Evolutionary conservation across 2,113 vertebrate genomes (phyloP).

Genomic region (Cyanoramphus novaezelandiae): DNA sequence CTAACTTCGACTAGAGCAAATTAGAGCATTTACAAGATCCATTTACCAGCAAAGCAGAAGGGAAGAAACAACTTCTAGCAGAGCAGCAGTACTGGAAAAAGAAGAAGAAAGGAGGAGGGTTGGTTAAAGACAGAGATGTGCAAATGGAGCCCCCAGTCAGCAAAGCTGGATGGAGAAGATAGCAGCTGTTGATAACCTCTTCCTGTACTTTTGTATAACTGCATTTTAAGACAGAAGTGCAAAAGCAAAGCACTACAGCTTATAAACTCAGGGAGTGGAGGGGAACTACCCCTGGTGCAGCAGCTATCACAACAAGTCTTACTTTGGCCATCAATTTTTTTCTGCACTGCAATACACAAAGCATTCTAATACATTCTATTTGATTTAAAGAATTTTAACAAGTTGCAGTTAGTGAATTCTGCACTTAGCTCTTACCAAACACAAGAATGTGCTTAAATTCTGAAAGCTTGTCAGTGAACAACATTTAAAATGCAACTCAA

Average conservation of each 20-base stretch:
- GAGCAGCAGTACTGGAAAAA: neutral
- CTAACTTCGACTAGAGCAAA: slow-evolving; percentile 38
- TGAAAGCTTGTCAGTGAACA: neutral
- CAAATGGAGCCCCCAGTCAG: neutral
- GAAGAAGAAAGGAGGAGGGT: neutral
- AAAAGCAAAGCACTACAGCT: neutral
- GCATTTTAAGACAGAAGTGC: neutral
- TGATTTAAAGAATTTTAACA: neutral
- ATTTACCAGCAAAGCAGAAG: neutral
- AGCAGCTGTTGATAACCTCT: neutral
- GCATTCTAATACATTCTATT: neutral
- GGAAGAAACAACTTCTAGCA: neutral
- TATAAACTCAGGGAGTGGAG: neutral
- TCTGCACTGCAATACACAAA: neutral
- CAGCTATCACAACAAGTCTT: neutral
- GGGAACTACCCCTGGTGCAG: neutral
- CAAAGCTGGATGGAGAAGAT: neutral
- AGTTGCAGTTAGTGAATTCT: neutral
- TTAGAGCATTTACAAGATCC: neutral
- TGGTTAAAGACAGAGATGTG: neutral
- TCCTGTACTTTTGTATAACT: neutral
- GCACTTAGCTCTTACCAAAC: neutral
- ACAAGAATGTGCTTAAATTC: neutral
- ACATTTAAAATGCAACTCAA: neutral
- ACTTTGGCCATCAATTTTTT: neutral